These are phyloP conservation scores for Leptinotarsa tumamoca DNA, from an alignment of 2,888 invertebrate species.

Conservation along the genomic window DNA sequence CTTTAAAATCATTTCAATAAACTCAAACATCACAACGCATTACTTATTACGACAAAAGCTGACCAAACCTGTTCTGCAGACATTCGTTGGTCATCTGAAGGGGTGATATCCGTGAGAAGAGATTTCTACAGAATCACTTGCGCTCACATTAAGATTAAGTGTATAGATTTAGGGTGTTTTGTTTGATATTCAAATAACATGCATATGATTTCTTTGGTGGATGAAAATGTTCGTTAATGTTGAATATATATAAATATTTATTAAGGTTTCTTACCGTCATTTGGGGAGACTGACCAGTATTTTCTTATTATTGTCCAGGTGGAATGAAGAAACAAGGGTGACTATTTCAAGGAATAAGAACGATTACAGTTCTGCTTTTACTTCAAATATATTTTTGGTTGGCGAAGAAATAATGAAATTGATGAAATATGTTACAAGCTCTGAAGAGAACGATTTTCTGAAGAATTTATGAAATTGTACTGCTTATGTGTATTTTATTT, in stretches of 20 bases:
- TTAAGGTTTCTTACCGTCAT: slow-evolving; percentile 4
- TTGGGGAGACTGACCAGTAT: slow-evolving; percentile 19
- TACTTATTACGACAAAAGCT: slow-evolving; percentile 36
- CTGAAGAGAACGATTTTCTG: too few species aligned
- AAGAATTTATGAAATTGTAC: too few species aligned
- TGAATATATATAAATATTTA: slow-evolving; percentile 36
- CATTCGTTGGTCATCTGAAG: slow-evolving; percentile 52
- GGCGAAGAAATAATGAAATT: too few species aligned
- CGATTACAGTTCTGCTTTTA: neutral
- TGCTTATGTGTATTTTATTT: too few species aligned
- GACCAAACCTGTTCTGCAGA: slow-evolving; percentile 59
- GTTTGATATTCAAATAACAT: slow-evolving; percentile 57
- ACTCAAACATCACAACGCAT: neutral
- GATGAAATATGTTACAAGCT: too few species aligned
- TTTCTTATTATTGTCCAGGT: slow-evolving; percentile 5
- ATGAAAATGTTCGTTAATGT: slow-evolving; percentile 28
- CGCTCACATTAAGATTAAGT: slow-evolving; percentile 39
- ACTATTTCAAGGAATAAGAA: neutral
- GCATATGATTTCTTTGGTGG: slow-evolving; percentile 35
- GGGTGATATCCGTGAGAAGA: slow-evolving; percentile 50
- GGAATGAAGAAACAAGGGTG: neutral
- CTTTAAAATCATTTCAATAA: too few species aligned
- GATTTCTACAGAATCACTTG: slow-evolving; percentile 39
- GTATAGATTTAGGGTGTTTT: slow-evolving; percentile 53
- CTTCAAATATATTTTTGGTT: too few species aligned